Evolutionary conservation across 2,888 invertebrate genomes (phyloP).

Genomic region (Sesia bembeciformis): DNA sequence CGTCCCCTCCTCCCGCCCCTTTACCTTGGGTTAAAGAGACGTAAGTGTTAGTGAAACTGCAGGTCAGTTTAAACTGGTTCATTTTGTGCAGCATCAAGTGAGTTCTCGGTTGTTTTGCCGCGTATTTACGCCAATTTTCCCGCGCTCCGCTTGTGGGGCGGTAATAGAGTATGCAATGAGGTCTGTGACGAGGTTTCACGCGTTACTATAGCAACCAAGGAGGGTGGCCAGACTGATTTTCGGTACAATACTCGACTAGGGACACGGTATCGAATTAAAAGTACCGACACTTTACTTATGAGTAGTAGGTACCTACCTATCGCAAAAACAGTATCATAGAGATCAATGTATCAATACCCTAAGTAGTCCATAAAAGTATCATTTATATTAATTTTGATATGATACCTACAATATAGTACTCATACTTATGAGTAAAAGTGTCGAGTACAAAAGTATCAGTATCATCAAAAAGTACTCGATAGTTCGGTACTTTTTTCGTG

Average conservation of each 20-base stretch:
- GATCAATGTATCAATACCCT: too few species aligned
- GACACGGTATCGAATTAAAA: too few species aligned
- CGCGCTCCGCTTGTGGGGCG: conserved; percentile 1
- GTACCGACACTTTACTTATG: background rate
- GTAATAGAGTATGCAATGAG: conserved; percentile 5
- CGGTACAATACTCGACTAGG: background rate
- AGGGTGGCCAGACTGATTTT: background rate
- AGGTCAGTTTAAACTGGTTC: background rate
- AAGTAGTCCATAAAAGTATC: too few species aligned
- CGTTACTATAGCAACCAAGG: conserved; percentile 3
- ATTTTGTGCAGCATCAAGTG: background rate
- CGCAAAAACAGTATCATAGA: too few species aligned
- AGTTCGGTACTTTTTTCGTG: too few species aligned
- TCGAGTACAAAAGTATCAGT: too few species aligned
- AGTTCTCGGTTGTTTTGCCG: conserved; percentile 2
- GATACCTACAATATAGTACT: too few species aligned
- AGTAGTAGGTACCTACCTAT: too few species aligned
- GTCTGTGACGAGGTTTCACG: conserved; percentile 4
- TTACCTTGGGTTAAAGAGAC: background rate
- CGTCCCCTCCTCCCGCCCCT: background rate
- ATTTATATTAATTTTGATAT: too few species aligned
- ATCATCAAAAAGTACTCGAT: too few species aligned
- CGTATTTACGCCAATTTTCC: background rate
- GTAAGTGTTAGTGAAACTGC: background rate
- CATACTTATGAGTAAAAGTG: too few species aligned